Conservation (phyloP, 2,888 invertebrate species). For the Mesodorylaimus sp. region DNA sequence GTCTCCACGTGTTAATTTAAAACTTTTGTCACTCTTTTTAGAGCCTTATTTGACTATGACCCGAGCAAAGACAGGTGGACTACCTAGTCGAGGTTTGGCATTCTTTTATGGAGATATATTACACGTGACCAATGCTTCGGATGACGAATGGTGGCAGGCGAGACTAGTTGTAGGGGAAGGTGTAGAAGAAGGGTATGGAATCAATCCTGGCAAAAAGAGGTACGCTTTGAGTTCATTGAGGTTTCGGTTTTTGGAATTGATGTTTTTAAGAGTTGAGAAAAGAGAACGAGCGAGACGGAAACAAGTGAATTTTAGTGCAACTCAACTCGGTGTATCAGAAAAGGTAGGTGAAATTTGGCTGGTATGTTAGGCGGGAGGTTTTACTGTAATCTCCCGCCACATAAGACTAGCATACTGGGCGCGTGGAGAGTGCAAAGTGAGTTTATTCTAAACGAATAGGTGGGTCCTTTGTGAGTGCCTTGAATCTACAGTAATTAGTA, state of each 20-base stretch:
- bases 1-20: too few species aligned
- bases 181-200: slow-evolving; percentile 63
- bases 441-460: too few species aligned
- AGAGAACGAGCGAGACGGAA: slow-evolving; percentile 89
- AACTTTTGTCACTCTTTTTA: slow-evolving; percentile 38
- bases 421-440: too few species aligned
- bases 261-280: slow-evolving; percentile 50
- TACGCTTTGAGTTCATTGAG: slow-evolving; percentile 14
- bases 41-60: slow-evolving; percentile 95
- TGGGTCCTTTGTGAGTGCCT: too few species aligned
- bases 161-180: slow-evolving; percentile 46
- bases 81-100: slow-evolving; percentile 70
- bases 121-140: slow-evolving; percentile 94
- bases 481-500: too few species aligned
- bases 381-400: too few species aligned
- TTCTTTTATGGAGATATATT: slow-evolving; percentile 95
- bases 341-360: slow-evolving; percentile 13
- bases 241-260: not conserved
- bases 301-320: slow-evolving; percentile 64
- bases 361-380: too few species aligned
- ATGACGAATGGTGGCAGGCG: slow-evolving; percentile 97
- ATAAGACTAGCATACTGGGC: too few species aligned
- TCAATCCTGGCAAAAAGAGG: slow-evolving; percentile 68
- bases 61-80: slow-evolving; percentile 90
- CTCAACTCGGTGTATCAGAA: slow-evolving; percentile 11